Conservation (phyloP, 2,888 invertebrate species). For the Sinhomidia bicolor region DNA sequence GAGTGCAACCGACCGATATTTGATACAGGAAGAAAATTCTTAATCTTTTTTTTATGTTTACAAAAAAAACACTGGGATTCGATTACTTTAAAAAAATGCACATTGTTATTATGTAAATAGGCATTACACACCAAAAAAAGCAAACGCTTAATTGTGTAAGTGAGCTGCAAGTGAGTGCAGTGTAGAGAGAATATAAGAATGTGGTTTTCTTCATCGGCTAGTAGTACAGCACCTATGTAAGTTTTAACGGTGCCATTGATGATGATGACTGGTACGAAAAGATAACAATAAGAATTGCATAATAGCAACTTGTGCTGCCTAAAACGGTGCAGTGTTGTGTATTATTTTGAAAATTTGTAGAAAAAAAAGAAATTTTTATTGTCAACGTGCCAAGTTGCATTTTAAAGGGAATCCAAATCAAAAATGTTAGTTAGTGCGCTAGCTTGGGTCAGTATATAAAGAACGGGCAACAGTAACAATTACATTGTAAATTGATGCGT, state of each 20-base stretch:
- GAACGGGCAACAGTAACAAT: not conserved
- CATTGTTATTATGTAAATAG: not conserved
- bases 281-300: not conserved
- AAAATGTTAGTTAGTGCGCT: too few relatives aligned
- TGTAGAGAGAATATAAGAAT: not conserved
- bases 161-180: too few relatives aligned
- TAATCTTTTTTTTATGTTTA: not conserved
- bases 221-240: not conserved
- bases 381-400: not conserved
- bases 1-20: conserved; percentile 1
- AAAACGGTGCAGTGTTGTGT: not conserved
- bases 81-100: not conserved
- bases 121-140: not conserved
- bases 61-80: not conserved
- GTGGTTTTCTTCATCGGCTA: not conserved
- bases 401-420: not conserved
- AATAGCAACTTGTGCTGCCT: not conserved
- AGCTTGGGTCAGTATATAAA: not conserved
- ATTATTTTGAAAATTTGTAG: not conserved
- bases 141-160: too few relatives aligned
- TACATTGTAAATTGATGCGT: not conserved
- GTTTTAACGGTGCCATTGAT: conserved; percentile 4
- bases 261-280: not conserved
- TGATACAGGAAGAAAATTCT: conserved; percentile 13
- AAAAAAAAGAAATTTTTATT: not conserved